Evolutionary conservation across 1,140 invertebrate genomes (phyloP), one percentile per base, ranked within the genome.

Genomic region (Drosophila saltans): DNA sequence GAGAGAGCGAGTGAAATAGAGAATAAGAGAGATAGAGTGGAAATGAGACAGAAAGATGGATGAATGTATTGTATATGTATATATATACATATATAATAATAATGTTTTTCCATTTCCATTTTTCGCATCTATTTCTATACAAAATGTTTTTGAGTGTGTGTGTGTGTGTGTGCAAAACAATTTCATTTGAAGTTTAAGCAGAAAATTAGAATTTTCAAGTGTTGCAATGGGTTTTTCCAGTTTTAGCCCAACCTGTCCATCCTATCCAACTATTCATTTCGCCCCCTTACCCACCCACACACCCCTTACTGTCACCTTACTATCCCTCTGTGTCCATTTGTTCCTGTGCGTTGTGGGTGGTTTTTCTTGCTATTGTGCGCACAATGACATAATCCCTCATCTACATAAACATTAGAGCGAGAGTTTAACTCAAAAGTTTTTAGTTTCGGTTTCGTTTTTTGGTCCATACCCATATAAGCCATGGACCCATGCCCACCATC

Each of bases 341-440:
- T 36, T 36, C 33, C 33, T 36, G 33, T 36, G 33, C 33, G 56
- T 65, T 56, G 60, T 56, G 60, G 66, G 63, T 57, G 66, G 63
- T 71, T 64, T 24, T 78, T 56, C 61, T 75, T 78, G 60, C 65
- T 66, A 69, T 58, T 75, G 61, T 70, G 72, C 73, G 82, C 81
- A 89, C 84, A 89, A 89, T 84, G 85, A 89, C 84, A 89, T 89
- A 89, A 89, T 89, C 84, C 85, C 84, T 89, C 84, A 89, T 89
- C 84, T 89, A 84, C 84, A 89, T 89, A 89, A 89, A 89, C 85
- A 89, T 89, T 89, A 89, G 80, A 84, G 81, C 81, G 69, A 77
- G 85, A 89, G 89, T 90, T 89, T 89, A 88, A 89, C 84, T 89
- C 81, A 89, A 89, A 89, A 89, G 81, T 89, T 89, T 89, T 89